Conservation (phyloP, 2,888 invertebrate genomes). For the Gandaritis pyraliata region DNA sequence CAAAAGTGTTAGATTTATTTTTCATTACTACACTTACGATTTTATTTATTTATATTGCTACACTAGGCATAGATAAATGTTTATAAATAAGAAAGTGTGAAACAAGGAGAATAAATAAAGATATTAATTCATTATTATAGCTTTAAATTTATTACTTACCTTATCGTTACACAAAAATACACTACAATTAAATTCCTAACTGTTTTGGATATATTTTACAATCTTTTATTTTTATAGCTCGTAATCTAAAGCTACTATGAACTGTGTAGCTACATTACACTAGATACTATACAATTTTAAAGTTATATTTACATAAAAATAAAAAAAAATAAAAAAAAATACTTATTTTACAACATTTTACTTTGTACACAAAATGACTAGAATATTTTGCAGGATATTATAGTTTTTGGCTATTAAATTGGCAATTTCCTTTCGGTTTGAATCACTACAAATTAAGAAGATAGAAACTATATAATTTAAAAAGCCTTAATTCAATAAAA, state of each 20-base stretch:
- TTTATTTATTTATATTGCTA: too few relatives aligned
- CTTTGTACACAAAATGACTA: slow-evolving; percentile 82
- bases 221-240: slow-evolving; percentile 26
- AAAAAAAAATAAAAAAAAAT: too few relatives aligned
- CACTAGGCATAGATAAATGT: too few relatives aligned
- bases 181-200: slow-evolving; percentile 63
- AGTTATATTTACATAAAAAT: slow-evolving; percentile 56
- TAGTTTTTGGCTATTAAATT: slow-evolving; percentile 11
- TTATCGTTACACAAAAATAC: slow-evolving; percentile 73
- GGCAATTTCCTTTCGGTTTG: not conserved
- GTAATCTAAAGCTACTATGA: slow-evolving; percentile 43
- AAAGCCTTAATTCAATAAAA: not conserved
- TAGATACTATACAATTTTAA: slow-evolving; percentile 46
- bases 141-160: slow-evolving; percentile 50
- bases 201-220: slow-evolving; percentile 16
- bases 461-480: not conserved
- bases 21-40: too few relatives aligned
- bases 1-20: too few relatives aligned
- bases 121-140: not conserved
- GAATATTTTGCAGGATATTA: slow-evolving; percentile 52
- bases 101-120: not conserved
- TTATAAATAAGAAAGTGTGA: too few relatives aligned
- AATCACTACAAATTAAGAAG: not conserved
- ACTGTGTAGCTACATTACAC: slow-evolving; percentile 44
- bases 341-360: slow-evolving; percentile 55